Evolutionary conservation across 2,113 vertebrate species (phyloP).

Genomic region (Macaca mulatta): DNA sequence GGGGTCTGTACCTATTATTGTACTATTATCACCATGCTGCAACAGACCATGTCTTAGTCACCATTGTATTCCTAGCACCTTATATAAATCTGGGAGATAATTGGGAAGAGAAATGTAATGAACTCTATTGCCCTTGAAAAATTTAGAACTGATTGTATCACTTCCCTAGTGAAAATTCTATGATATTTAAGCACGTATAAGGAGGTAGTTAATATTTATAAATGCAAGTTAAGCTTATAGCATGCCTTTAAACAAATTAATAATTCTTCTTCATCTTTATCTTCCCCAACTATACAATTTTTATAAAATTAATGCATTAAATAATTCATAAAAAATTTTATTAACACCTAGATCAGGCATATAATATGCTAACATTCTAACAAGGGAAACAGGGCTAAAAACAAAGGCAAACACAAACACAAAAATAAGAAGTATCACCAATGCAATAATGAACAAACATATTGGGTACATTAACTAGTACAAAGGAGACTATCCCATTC

Average conservation of each 20-base stretch:
- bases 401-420: background rate
- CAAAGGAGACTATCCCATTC: background rate
- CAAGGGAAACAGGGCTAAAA: background rate
- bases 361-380: background rate
- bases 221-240: background rate
- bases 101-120: background rate
- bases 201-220: background rate
- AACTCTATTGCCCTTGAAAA: background rate
- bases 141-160: background rate
- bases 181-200: background rate
- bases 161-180: background rate
- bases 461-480: background rate
- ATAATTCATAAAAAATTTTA: background rate
- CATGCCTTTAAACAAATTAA: background rate
- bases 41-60: background rate
- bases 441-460: background rate
- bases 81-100: background rate
- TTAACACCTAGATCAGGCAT: background rate
- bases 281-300: background rate
- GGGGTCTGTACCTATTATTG: background rate
- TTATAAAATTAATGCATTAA: conserved; percentile 1
- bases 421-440: background rate
- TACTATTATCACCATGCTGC: background rate
- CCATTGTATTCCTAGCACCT: background rate
- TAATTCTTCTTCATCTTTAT: background rate